Conservation (phyloP, 2,888 invertebrate genomes). For the Chymomyza fuscimana region DNA sequence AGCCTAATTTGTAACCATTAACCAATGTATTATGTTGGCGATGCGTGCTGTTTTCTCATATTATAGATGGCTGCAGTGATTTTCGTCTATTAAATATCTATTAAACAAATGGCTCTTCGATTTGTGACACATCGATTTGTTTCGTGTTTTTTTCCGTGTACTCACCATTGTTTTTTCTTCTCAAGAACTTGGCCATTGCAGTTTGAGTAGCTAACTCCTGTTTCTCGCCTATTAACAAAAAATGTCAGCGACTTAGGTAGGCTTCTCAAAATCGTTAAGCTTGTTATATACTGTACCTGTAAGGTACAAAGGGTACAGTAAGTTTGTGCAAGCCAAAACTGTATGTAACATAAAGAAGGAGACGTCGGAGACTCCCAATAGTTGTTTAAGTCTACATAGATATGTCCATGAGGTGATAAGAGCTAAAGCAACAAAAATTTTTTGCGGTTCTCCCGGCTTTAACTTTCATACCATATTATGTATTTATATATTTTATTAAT, state of each 20-base stretch:
- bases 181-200: not conserved
- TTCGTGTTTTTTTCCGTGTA: not conserved
- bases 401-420: too few species aligned
- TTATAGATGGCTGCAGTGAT: conserved; percentile 59
- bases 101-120: conserved; percentile 63
- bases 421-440: too few species aligned
- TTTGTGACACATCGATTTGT: conserved; percentile 21
- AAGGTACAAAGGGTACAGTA: too few species aligned
- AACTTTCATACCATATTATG: too few species aligned
- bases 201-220: not conserved
- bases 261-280: too few species aligned
- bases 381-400: too few species aligned
- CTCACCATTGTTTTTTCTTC: not conserved
- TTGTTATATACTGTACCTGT: too few species aligned
- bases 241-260: not conserved
- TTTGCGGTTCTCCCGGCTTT: too few species aligned
- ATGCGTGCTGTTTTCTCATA: conserved; percentile 51
- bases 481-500: too few species aligned
- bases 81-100: conserved; percentile 71
- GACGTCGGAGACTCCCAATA: too few species aligned
- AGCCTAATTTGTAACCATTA: conserved; percentile 77
- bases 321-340: too few species aligned
- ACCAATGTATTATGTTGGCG: conserved; percentile 66
- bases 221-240: not conserved
- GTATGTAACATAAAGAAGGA: too few species aligned